A percentile compares a stretch with the other conserved stretches of the same genome.
Evolutionary conservation across 2,113 vertebrate genomes (phyloP).

Genomic region (Melanerpes formicivorus): DNA sequence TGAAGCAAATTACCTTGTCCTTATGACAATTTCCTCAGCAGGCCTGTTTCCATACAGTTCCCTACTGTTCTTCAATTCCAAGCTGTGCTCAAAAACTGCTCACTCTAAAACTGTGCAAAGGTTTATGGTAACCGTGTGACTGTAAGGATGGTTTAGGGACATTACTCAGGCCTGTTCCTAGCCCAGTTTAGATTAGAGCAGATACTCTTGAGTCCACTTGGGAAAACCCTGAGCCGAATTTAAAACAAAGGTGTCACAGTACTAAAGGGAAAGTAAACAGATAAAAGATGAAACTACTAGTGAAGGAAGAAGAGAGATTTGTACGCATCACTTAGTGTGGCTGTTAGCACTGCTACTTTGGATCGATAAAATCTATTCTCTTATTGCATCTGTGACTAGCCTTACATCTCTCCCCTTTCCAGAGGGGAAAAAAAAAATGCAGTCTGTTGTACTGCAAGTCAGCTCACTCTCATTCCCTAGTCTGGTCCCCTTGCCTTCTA

Average conservation of each 20-base stretch:
- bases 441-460: background rate
- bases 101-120: background rate
- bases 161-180: background rate
- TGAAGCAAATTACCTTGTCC: background rate
- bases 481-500: background rate
- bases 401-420: constrained; percentile 39
- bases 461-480: background rate
- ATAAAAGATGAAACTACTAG: constrained; percentile 15
- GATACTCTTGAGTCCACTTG: background rate
- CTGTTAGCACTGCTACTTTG: constrained; percentile 23
- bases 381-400: constrained; percentile 17
- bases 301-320: constrained; percentile 18
- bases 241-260: background rate
- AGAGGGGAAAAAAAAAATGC: background rate
- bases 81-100: background rate
- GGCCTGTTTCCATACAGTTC: background rate
- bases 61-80: background rate
- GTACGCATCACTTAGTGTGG: constrained; percentile 51
- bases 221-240: background rate
- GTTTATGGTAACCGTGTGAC: background rate
- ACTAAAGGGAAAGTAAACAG: constrained; percentile 22
- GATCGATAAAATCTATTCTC: constrained; percentile 67
- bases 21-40: background rate
- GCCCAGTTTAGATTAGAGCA: background rate
- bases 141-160: background rate